Evolutionary conservation across 2,113 vertebrate species (phyloP).

Genomic region (Oreocharis arfaki): DNA sequence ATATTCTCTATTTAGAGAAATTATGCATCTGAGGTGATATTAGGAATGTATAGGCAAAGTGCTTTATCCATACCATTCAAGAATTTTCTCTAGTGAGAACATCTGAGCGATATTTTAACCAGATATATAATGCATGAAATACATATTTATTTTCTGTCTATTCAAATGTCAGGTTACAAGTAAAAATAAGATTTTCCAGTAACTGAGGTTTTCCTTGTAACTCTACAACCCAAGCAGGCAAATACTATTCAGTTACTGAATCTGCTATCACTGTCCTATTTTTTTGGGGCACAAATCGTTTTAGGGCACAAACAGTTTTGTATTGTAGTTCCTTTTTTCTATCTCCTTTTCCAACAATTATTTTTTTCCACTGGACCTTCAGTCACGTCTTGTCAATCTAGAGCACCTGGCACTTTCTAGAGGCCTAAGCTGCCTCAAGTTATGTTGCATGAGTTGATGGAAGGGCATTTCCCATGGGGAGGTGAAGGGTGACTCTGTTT

Average conservation of each 20-base stretch:
- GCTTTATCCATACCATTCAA: accelerated
- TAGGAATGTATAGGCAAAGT: not conserved
- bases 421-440: not conserved
- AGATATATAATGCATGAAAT: not conserved
- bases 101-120: not conserved
- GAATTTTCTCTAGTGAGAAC: not conserved
- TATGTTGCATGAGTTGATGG: not conserved
- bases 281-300: not conserved
- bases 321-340: not conserved
- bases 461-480: not conserved
- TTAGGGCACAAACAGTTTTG: not conserved
- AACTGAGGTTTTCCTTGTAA: not conserved
- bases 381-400: not conserved
- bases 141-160: not conserved
- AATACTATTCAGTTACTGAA: not conserved
- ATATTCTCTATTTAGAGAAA: not conserved
- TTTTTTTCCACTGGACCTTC: not conserved
- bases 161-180: not conserved
- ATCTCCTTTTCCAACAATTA: not conserved
- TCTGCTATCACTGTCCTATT: not conserved
- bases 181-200: not conserved
- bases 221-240: not conserved
- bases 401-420: not conserved
- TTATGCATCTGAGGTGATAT: not conserved
- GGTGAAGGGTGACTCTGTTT: not conserved